Conservation (phyloP, 1,140 invertebrate genomes). For the Coenobita brevimanus region DNA sequence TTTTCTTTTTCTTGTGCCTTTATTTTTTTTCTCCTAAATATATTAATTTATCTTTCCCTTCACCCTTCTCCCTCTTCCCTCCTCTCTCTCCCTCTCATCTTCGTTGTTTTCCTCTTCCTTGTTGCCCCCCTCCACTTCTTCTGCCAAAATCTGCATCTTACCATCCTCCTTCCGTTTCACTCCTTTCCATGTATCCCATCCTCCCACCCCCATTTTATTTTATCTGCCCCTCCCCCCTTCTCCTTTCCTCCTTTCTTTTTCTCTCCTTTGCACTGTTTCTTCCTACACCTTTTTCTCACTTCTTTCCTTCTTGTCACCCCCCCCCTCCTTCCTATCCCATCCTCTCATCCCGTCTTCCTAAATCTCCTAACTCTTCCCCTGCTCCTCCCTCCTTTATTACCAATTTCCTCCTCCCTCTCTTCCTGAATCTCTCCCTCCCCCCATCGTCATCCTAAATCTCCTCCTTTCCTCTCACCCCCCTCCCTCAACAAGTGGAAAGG, state of each 20-base stretch:
- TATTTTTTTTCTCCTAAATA: background rate
- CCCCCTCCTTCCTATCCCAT: background rate
- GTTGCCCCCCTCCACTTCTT: no score
- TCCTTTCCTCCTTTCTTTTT: background rate
- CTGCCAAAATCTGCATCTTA: no score
- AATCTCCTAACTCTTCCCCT: constrained; percentile 9
- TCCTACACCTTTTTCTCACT: background rate
- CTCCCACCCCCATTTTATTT: no score
- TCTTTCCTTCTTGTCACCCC: background rate
- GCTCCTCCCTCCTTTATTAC: background rate
- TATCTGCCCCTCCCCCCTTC: no score
- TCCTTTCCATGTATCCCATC: no score
- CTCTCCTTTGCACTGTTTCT: background rate
- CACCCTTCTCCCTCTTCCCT: background rate
- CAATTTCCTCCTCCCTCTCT: background rate
- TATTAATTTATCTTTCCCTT: background rate
- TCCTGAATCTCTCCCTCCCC: background rate
- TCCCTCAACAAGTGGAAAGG: constrained; percentile 22
- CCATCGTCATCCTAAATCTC: background rate
- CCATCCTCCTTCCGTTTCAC: no score
- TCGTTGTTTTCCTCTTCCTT: background rate
- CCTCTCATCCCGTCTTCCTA: background rate
- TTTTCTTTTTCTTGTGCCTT: background rate
- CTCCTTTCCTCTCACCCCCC: background rate
- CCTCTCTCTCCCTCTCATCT: background rate